phyloP scores from a whole-genome alignment of 2,888 invertebrate species.

The Osedax fenrisi region DNA sequence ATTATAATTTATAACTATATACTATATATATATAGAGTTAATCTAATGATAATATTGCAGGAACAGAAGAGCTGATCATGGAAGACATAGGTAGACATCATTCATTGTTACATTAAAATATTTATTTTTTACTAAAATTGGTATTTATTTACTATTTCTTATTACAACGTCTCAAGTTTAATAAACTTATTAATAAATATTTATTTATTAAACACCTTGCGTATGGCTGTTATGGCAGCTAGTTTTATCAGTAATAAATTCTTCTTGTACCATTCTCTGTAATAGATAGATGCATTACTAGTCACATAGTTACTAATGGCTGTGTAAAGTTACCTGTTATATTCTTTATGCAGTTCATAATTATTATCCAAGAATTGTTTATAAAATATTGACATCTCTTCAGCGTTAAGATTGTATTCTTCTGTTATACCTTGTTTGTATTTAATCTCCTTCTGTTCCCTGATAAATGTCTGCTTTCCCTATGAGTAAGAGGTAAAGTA shows the following conservation, averaged over 20 bases:
- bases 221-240: background rate
- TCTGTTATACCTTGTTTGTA: background rate
- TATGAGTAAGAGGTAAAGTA: too few relatives aligned
- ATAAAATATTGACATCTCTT: slow-evolving; percentile 68
- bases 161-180: background rate
- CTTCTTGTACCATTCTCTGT: background rate
- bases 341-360: slow-evolving; percentile 63
- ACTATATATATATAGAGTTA: too few relatives aligned
- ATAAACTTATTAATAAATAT: too few relatives aligned
- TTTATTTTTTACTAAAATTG: background rate
- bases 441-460: background rate
- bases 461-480: background rate
- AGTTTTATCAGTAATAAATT: background rate
- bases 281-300: too few relatives aligned
- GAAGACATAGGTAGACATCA: background rate
- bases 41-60: background rate
- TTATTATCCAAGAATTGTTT: slow-evolving; percentile 72
- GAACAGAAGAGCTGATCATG: background rate
- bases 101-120: background rate
- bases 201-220: background rate
- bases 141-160: background rate
- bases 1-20: too few relatives aligned
- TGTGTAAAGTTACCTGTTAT: slow-evolving; percentile 55
- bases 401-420: slow-evolving; percentile 35
- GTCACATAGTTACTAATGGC: too few relatives aligned